These are phyloP conservation scores for Drosophila subobscura DNA, from an alignment of 1,140 invertebrate species.

Conservation along the genomic window DNA sequence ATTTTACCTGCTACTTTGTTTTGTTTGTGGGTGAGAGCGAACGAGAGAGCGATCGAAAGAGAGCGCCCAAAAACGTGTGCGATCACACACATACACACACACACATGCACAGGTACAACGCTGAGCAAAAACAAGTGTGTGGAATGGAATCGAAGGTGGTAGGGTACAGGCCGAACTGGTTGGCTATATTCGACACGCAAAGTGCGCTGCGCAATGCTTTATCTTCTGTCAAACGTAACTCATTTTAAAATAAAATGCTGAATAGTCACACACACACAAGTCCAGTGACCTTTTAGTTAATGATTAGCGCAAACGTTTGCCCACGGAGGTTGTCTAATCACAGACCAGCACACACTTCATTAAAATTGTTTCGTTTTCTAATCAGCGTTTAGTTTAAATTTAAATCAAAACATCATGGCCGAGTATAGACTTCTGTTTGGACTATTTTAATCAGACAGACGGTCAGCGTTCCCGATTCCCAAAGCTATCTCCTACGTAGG, in stretches of 20 bases:
- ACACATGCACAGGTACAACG: slow-evolving; percentile 30
- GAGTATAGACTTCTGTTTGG: neutral
- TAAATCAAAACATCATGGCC: slow-evolving; percentile 29
- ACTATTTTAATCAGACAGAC: slow-evolving; percentile 15
- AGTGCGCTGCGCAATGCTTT: slow-evolving; percentile 35
- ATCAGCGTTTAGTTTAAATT: slow-evolving; percentile 24
- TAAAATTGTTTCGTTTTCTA: slow-evolving; percentile 2
- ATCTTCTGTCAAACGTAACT: slow-evolving; percentile 36
- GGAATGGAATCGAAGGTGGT: slow-evolving; percentile 3
- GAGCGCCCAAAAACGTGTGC: slow-evolving; percentile 8
- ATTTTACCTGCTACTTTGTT: slow-evolving; percentile 16
- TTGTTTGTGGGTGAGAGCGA: slow-evolving; percentile 55
- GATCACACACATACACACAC: slow-evolving; percentile 9
- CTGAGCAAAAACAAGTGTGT: slow-evolving; percentile 67
- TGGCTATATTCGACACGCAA: slow-evolving; percentile 10
- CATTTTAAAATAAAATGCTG: slow-evolving; percentile 44
- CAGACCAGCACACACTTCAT: neutral
- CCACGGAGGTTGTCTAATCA: neutral
- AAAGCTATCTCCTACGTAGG: neutral
- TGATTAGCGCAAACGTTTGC: neutral
- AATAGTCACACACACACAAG: slow-evolving; percentile 21
- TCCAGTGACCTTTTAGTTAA: slow-evolving; percentile 39
- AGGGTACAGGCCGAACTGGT: slow-evolving; percentile 24
- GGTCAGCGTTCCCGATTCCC: too few species aligned
- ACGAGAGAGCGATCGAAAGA: slow-evolving; percentile 22